Base-by-base conservation (phyloP, 2,797 vertebrate genomes). In the Sorex maritimensis region DNA sequence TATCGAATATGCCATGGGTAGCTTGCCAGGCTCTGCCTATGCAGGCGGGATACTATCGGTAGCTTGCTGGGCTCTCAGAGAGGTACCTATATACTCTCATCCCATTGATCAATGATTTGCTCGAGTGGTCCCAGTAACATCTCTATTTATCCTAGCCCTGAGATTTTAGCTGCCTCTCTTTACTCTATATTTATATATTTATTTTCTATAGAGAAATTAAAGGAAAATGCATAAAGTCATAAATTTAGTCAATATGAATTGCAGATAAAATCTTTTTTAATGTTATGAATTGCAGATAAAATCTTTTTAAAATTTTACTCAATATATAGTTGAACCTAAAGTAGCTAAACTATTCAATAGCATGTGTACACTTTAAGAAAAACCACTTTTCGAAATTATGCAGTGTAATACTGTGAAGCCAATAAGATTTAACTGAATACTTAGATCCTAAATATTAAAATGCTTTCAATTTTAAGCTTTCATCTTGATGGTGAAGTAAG, bases 241-340 rank as follows among this genome's bases (percentile, higher is more conserved):
- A 78, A 38, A 52, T 86, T 86, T 90, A 68, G 26, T 26, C 21
- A 74, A 23, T 65, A 58, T 30, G 52, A 86, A 78, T 12, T 72
- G 15, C 24, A 75, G 41, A 87, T 75, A 75, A 88, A 81, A 34
- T 19, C 15, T 5, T 69, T 52, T 52, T 69, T 69, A 69, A 58
- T 69, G 30, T 30, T 63, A 65, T 34, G 38, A 81, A 80, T 13
- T 69, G 17, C 26, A 77, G 30, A 84, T 75, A 77, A 89, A 86
- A 34, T 15, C 55, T 58, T 58, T 58, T 58, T 19, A 58, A 17
- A 58, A 17, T 58, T 14, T 52, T 52, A 52, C 49, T 52, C 49
- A 52, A 52, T 73, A 74, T 58, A 52, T 41, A 73, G 14, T 77
- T 7, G 73, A 15, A 69, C 12, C n/a, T 79, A 49, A 63, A 79